Percentiles rank a stretch among this genome's conserved stretches.
These are phyloP conservation scores for Patella ulyssiponensis DNA, from an alignment of 2,888 invertebrate genomes.

Conservation along the genomic window DNA sequence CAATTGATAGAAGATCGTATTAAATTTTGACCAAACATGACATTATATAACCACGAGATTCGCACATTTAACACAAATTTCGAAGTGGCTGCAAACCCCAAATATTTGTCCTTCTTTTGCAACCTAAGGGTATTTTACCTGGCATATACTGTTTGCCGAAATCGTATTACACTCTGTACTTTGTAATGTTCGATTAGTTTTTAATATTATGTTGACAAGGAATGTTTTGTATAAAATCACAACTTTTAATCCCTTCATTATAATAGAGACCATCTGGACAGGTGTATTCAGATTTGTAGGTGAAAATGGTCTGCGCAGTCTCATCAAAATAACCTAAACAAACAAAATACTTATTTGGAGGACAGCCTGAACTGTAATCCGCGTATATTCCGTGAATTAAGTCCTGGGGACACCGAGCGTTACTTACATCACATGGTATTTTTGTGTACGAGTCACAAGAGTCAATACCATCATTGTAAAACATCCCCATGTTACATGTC, in stretches of 20 bases:
- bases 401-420: not conserved
- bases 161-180: too few species aligned
- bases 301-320: not conserved
- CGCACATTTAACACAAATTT: too few species aligned
- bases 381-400: not conserved
- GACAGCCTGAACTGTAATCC: not conserved
- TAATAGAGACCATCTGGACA: not conserved
- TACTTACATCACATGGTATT: constrained; percentile 1
- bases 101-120: too few species aligned
- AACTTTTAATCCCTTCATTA: constrained; percentile 7
- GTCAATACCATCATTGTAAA: constrained; percentile 15
- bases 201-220: constrained; percentile 1
- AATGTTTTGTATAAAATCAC: constrained; percentile 6
- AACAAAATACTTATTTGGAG: not conserved
- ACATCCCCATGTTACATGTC: not conserved
- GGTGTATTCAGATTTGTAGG: not conserved
- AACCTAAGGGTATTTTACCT: too few species aligned
- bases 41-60: too few species aligned
- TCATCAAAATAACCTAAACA: not conserved
- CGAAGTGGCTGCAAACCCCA: too few species aligned
- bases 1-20: too few species aligned
- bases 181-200: not conserved
- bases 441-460: constrained; percentile 4
- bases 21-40: too few species aligned
- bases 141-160: too few species aligned